A percentile compares a stretch with the other conserved stretches of the same genome.
Evolutionary conservation across 2,888 invertebrate species (phyloP).

Genomic region (Sarcophaga caerulescens): DNA sequence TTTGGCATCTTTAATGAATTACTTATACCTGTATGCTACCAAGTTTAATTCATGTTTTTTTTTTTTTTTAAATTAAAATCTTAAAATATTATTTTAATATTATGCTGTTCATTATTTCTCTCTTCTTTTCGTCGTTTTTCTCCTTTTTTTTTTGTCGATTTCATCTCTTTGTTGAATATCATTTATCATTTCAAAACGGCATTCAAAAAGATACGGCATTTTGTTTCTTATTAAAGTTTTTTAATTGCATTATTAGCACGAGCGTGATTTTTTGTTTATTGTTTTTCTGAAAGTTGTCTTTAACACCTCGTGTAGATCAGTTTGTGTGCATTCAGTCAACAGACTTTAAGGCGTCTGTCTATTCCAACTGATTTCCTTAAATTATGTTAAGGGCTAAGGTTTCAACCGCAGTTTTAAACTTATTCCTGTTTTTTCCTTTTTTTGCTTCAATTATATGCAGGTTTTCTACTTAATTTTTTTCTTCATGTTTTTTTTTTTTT

Average conservation of each 20-base stretch:
- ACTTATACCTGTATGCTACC: neutral
- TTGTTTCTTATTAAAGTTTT: slow-evolving; percentile 64
- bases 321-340: slow-evolving; percentile 9
- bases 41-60: no score
- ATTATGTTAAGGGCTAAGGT: neutral
- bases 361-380: slow-evolving; percentile 25
- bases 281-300: slow-evolving; percentile 2
- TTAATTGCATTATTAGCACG: slow-evolving; percentile 79
- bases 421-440: no score
- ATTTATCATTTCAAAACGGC: slow-evolving; percentile 73
- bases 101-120: slow-evolving; percentile 34
- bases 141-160: slow-evolving; percentile 63
- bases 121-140: neutral
- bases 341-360: slow-evolving; percentile 53
- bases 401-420: no score
- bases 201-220: slow-evolving; percentile 3
- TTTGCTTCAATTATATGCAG: neutral
- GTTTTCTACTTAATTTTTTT: slow-evolving; percentile 7
- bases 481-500: neutral
- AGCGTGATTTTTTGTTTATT: slow-evolving; percentile 31
- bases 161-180: slow-evolving; percentile 70
- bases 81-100: no score
- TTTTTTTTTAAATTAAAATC: no score
- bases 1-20: neutral
- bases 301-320: neutral